Conservation (phyloP, 2,113 vertebrate genomes). For the Hippocampus zosterae region DNA sequence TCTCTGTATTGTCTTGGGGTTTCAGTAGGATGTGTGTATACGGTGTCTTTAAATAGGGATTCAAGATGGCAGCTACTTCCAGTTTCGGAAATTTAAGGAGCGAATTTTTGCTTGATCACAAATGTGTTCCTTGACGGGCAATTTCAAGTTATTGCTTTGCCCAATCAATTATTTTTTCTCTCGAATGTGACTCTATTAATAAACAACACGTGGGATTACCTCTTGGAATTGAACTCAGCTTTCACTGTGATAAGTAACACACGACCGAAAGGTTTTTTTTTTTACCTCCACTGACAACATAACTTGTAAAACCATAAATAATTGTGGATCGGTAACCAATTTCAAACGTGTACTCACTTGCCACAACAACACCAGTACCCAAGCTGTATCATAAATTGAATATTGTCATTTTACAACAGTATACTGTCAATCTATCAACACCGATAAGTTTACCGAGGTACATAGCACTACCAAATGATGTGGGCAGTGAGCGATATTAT, state of each 20-base stretch:
- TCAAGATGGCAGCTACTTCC: constrained; percentile 59
- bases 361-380: no score
- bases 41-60: neutral
- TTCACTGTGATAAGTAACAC: neutral
- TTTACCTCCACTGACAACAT: no score
- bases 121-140: constrained; percentile 9
- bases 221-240: neutral
- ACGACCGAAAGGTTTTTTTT: neutral
- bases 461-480: neutral
- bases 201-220: constrained; percentile 18
- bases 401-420: neutral
- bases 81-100: neutral
- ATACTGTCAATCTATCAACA: neutral
- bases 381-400: no score
- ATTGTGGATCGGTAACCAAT: neutral
- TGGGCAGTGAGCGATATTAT: neutral
- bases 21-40: neutral
- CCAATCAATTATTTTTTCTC: neutral
- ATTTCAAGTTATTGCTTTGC: constrained; percentile 2
- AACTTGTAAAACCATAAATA: no score
- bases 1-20: neutral
- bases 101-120: constrained; percentile 3
- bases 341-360: neutral
- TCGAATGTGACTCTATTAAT: constrained; percentile 25
- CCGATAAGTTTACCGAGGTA: neutral